Base-by-base conservation (phyloP, 2,888 invertebrate species). In the Microctonus brassicae region DNA sequence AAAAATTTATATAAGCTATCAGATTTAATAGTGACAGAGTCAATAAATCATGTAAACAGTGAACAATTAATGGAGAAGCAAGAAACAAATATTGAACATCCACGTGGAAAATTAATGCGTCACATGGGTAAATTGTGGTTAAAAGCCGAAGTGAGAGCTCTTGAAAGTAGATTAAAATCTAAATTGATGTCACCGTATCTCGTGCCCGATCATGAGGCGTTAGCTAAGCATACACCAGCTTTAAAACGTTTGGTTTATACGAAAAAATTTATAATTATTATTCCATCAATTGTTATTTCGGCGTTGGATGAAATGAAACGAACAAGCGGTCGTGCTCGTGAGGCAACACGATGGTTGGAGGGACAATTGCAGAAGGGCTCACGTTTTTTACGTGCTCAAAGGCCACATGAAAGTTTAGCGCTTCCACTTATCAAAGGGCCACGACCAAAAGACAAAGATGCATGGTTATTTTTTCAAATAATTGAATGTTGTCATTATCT, bases 271-370 rank as follows among this genome's bases (percentile, higher is more conserved):
- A 93, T 97, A 80, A 91, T 97, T 67, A 92, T 97, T 72, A 93
- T 98, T 76, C 97, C 97, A 3, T 91, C 94, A 82, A 92, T 94
- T 82, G 97, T 97, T 76, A 91, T 97, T 70, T 95, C 95, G 80
- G 94, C 95, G 75, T 88, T 97, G 85, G 97, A 97, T 86, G 94
- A 95, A 80, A 88, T 96, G 80, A 97, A 98, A 89, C 94, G 95
- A 73, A 94, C 94, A 77, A 94, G 94, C 81, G 92, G 93, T 76
- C 92, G 93, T 75, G 97, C 97, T 0, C 91, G 97, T 65, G 96
- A 97, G 85, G 96, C 96, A 3, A 97, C 97, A 73, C 94, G 97
- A 77, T 98, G 97, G 97, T 89, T 98, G 76, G 97, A 97, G 88
- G 89, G 91, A 42, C 96, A 97, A 84, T 92, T 97, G 76, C 93